Evolutionary conservation across 2,113 vertebrate species (phyloP).

Genomic region (Phylloscopus trochilus): DNA sequence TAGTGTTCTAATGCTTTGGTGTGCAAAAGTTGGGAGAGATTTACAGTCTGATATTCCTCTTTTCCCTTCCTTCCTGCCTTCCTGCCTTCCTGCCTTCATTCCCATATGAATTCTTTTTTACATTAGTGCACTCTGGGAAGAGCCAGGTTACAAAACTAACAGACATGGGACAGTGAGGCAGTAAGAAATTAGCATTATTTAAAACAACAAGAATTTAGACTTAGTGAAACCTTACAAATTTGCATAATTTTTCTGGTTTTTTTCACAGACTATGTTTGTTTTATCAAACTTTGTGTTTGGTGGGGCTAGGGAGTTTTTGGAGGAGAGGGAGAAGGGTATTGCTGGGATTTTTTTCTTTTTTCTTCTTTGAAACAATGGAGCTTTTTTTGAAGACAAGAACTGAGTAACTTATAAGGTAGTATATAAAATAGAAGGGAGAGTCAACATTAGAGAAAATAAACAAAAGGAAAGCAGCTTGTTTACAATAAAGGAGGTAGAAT

Average conservation of each 20-base stretch:
- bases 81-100: too few relatives aligned
- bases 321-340: fast-evolving
- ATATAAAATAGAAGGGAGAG: neutral
- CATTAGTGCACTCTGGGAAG: neutral
- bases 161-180: neutral
- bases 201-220: neutral
- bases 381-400: neutral
- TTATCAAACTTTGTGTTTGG: neutral
- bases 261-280: neutral
- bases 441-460: neutral
- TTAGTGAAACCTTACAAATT: neutral
- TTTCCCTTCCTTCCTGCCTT: neutral
- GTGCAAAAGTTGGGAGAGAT: neutral
- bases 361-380: neutral
- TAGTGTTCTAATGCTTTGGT: too few relatives aligned
- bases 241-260: fast-evolving
- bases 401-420: neutral
- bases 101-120: neutral
- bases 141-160: neutral
- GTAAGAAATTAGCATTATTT: neutral
- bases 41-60: neutral
- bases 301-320: neutral
- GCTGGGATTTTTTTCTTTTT: neutral
- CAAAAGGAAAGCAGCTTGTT: neutral
- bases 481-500: neutral